Evolutionary conservation across 2,888 invertebrate genomes (phyloP).

Genomic region (Ectobius pallidus): DNA sequence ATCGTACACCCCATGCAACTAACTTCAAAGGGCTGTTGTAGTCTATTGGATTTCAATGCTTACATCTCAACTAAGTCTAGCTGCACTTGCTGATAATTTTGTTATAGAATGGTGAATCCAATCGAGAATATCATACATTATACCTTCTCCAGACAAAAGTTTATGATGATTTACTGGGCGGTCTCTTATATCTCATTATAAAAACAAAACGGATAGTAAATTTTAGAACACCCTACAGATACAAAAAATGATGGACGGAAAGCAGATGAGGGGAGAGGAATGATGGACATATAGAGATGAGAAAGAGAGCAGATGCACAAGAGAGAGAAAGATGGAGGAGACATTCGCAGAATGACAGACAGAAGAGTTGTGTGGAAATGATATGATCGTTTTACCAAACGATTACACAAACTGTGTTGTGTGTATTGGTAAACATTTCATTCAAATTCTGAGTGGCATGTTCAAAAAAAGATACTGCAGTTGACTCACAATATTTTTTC

Average conservation of each 20-base stretch:
- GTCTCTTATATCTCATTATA: too few species aligned
- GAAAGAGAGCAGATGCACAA: background rate
- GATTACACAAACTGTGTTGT: constrained; percentile 22
- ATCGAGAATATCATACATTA: too few species aligned
- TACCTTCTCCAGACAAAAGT: too few species aligned
- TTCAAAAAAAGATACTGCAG: constrained; percentile 13
- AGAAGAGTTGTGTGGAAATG: constrained; percentile 31
- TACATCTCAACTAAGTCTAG: too few species aligned
- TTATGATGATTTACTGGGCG: too few species aligned
- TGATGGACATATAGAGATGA: constrained; percentile 20
- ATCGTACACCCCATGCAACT: too few species aligned
- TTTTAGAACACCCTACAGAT: background rate
- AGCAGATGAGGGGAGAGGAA: constrained; percentile 12
- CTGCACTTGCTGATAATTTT: too few species aligned
- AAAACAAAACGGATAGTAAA: too few species aligned
- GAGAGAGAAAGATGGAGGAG: constrained; percentile 4
- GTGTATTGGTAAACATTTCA: constrained; percentile 25
- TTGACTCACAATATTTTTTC: constrained; percentile 14
- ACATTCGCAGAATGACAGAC: constrained; percentile 25
- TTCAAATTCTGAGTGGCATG: constrained; percentile 25
- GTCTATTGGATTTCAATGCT: too few species aligned
- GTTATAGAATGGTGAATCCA: too few species aligned
- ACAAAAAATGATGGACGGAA: constrained; percentile 5
- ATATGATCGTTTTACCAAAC: constrained; percentile 24
- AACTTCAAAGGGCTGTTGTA: too few species aligned